phyloP scores from a whole-genome alignment of 2,113 vertebrate genomes.

The Grantiella picta region DNA sequence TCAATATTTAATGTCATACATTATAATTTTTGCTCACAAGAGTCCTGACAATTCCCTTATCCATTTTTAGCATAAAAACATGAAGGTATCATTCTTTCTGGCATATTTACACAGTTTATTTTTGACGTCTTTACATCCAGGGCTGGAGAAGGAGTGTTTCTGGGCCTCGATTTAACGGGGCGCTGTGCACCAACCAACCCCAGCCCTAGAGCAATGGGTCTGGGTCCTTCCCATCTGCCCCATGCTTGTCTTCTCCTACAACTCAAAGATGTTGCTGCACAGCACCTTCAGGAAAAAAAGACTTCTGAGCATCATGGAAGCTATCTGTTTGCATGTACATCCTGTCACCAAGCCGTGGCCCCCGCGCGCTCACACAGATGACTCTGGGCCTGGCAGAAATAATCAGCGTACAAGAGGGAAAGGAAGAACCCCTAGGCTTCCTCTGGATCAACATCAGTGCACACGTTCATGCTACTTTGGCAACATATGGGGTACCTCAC shows the following conservation, averaged over 20 bases:
- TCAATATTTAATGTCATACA: conserved; percentile 2
- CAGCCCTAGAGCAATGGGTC: not conserved
- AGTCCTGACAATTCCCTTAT: conserved; percentile 8
- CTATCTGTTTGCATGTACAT: conserved; percentile 15
- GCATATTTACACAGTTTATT: not conserved
- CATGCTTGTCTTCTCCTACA: conserved; percentile 8
- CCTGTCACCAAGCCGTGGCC: conserved; percentile 30
- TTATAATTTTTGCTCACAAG: conserved; percentile 25
- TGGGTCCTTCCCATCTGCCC: not conserved
- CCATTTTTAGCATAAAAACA: conserved; percentile 3
- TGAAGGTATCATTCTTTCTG: conserved; percentile 10
- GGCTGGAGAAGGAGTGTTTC: not conserved
- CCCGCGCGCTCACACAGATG: fast-evolving
- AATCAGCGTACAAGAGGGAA: conserved; percentile 7
- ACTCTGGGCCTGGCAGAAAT: conserved; percentile 45
- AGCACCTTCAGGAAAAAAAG: conserved; percentile 26
- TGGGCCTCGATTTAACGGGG: not conserved
- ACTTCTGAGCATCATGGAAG: conserved; percentile 7
- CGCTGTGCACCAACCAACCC: not conserved
- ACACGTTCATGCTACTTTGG: not conserved
- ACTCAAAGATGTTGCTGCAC: not conserved
- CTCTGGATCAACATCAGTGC: conserved; percentile 23
- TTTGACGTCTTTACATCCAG: not conserved
- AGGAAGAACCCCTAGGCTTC: conserved; percentile 28
- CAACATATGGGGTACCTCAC: not conserved